These are phyloP conservation scores for Scarus forsteni DNA, from an alignment of 2,797 vertebrate genomes.

Conservation along the genomic window DNA sequence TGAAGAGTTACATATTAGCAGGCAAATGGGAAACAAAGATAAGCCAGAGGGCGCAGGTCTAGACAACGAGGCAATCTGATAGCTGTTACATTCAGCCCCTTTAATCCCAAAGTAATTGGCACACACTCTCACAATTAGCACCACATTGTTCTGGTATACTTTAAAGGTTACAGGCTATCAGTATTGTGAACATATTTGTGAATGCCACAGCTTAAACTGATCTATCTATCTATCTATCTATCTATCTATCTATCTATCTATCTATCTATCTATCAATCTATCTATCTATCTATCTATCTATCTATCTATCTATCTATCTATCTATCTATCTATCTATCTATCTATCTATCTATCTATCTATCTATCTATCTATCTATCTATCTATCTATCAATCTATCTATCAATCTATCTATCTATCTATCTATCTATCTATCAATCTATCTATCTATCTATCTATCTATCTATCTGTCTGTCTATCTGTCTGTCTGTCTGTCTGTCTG, in stretches of 20 bases:
- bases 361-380: too few species aligned
- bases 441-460: not conserved
- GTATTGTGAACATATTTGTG: not conserved
- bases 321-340: not conserved
- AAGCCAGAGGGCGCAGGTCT: conserved; percentile 39
- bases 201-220: too few species aligned
- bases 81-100: conserved; percentile 30
- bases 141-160: conserved; percentile 34
- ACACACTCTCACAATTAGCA: conserved; percentile 37
- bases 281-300: conserved; percentile 2
- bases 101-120: conserved; percentile 47
- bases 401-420: too few species aligned
- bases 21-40: conserved; percentile 43
- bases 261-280: not conserved
- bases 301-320: not conserved
- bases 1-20: conserved; percentile 76
- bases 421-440: not conserved
- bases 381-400: conserved; percentile 11
- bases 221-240: too few species aligned
- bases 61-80: conserved; percentile 49
- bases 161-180: conserved; percentile 42
- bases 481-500: too few species aligned
- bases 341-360: conserved; percentile 1
- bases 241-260: conserved; percentile 6
- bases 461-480: not conserved